Conservation (phyloP, 37 sponge, comb jelly and placozoan species). For the Aplysina aerophoba region DNA sequence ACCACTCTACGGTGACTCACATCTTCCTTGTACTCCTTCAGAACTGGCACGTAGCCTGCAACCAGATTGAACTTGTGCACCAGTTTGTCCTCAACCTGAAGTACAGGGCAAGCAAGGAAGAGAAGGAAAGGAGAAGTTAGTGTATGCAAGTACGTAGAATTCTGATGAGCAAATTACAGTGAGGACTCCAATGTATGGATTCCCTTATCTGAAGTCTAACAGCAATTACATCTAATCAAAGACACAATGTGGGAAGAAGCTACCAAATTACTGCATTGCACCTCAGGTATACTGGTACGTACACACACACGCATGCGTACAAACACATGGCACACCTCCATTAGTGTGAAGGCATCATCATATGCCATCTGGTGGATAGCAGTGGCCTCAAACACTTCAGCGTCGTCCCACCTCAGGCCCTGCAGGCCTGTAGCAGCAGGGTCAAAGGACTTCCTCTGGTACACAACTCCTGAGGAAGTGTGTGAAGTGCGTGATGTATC, state of each 20-base stretch:
- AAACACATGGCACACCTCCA: slow-evolving; percentile 53
- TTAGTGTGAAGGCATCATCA: slow-evolving; percentile 80
- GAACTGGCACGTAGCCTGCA: slow-evolving; percentile 72
- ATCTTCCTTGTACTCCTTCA: slow-evolving; percentile 55
- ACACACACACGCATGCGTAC: no score
- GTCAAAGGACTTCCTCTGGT: slow-evolving; percentile 29
- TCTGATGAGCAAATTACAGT: no score
- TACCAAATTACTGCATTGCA: no score
- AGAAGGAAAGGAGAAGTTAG: no score
- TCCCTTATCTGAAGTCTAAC: no score
- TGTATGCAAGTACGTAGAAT: no score
- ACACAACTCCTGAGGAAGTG: background rate
- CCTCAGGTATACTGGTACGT: no score
- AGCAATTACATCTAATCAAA: no score
- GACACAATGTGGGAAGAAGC: background rate
- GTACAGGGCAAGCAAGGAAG: background rate
- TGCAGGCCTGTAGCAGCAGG: slow-evolving; percentile 41
- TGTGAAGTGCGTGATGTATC: background rate
- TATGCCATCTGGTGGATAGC: slow-evolving; percentile 53
- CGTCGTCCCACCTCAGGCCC: slow-evolving; percentile 71
- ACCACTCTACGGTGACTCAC: slow-evolving; percentile 28
- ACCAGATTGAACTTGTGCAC: slow-evolving; percentile 72
- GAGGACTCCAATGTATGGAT: no score
- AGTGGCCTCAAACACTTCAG: slow-evolving; percentile 47
- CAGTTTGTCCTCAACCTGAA: slow-evolving; percentile 65